These are phyloP conservation scores for Archilochus colubris DNA, from an alignment of 2,113 vertebrate species.

Conservation along the genomic window DNA sequence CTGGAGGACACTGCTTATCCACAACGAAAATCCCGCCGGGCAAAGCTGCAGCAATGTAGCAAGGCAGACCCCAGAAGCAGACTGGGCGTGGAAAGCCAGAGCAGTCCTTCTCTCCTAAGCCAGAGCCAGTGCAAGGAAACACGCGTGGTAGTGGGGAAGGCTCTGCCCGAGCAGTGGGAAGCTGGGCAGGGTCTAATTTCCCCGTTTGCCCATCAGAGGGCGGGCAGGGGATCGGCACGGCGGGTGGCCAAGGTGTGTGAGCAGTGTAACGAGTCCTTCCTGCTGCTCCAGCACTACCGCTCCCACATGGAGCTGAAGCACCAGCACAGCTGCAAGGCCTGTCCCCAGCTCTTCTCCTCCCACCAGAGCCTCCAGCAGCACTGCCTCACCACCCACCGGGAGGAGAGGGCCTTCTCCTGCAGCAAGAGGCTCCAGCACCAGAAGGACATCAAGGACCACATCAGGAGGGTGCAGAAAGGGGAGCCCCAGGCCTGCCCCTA, in stretches of 20 bases:
- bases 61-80: background rate
- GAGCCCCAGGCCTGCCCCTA: conserved; percentile 23
- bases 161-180: background rate
- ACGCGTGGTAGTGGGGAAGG: background rate
- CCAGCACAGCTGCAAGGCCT: background rate
- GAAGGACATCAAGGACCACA: background rate
- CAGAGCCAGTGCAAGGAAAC: background rate
- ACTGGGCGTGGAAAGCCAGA: accelerated
- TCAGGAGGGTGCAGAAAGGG: background rate
- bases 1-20: background rate
- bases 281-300: background rate
- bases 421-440: conserved; percentile 19
- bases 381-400: background rate
- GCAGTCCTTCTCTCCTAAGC: background rate
- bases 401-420: background rate
- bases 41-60: background rate
- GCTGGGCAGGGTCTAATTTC: background rate
- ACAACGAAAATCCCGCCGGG: background rate
- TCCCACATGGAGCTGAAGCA: background rate
- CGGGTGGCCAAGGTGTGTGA: background rate
- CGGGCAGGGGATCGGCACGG: background rate
- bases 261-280: background rate
- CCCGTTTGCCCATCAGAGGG: background rate
- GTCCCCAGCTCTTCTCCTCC: conserved; percentile 37
- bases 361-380: conserved; percentile 41